Evolutionary conservation across 1,140 invertebrate genomes (phyloP), one percentile per base, ranked within the genome.

Genomic region (Araneus ventricosus): DNA sequence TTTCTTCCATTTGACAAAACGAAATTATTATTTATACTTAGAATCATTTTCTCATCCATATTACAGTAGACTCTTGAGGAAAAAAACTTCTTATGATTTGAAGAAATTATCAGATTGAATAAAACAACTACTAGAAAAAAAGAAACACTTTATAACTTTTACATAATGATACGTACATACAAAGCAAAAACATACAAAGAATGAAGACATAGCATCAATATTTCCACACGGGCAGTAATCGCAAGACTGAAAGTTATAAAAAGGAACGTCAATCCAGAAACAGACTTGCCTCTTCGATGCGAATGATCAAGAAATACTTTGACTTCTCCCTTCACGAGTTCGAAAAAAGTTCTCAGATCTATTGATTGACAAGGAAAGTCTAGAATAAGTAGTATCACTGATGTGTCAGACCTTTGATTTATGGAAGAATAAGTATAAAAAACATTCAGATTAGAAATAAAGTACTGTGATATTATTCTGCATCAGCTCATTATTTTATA

Each of bases 141-240:
- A 63, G 45, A 88, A 91, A 84, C 70, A 92, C 67, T 92, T 92
- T 92, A 86, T 86, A 86, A 86, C 90, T 86, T 86, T 75, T 86
- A 92, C 90, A 86, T 92, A 39, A 52, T 87, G 37, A 86, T 93
- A 93, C 84, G 34, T 93, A 93, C 91, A 93, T 45, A 93, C 61
- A 92, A 93, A 75, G 85, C 45, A 87, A 37, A 93, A 85, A 93
- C 84, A 34, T 57, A 91, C n/a, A 75, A n/a, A 30, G 34, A n/a
- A 4, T 57, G 67, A 30, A 89, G 39, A 79, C 34, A 59, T 87
- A 93, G 91, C 84, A 61, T 92, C 57, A 80, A 22, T 22, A 79
- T 93, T 88, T 86, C 91, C 84, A 93, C 84, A 93, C 41, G 84
- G 91, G 91, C 91, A 87, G 91, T 93, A 61, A 93, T 84, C 88